These are phyloP conservation scores for Phragmatobia fuliginosa DNA, from an alignment of 2,888 invertebrate species.

Conservation along the genomic window DNA sequence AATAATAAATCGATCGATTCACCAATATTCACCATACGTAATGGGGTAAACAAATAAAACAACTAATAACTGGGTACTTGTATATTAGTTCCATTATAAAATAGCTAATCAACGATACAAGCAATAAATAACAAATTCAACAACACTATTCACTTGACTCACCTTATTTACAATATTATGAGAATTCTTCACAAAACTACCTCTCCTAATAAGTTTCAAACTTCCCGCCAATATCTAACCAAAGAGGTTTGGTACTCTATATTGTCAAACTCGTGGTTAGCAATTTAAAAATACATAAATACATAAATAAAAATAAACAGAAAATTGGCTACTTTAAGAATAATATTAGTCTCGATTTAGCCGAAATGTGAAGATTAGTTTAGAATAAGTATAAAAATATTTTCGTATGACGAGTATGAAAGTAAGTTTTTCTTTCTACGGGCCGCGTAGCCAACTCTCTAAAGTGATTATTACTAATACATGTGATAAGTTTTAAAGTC, in stretches of 20 bases:
- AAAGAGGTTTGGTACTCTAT: constrained; percentile 31
- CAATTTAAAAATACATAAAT: constrained; percentile 21
- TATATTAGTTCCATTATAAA: constrained; percentile 81
- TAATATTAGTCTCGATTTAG: neutral
- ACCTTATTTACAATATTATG: constrained; percentile 72
- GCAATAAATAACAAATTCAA: constrained; percentile 83
- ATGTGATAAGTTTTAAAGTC: constrained; percentile 38
- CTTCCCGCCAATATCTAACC: constrained; percentile 24
- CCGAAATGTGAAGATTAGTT: neutral
- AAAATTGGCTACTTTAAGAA: constrained; percentile 20
- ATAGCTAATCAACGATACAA: constrained; percentile 79
- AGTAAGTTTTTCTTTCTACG: too few species aligned
- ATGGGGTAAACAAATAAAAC: constrained; percentile 60
- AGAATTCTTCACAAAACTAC: constrained; percentile 61
- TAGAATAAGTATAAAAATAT: too few species aligned
- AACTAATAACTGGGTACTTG: constrained; percentile 68
- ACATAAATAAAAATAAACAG: constrained; percentile 17
- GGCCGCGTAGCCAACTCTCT: constrained; percentile 27
- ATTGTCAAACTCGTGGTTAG: constrained; percentile 41
- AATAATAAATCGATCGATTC: too few species aligned
- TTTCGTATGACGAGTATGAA: too few species aligned
- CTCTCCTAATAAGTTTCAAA: constrained; percentile 23
- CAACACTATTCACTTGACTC: constrained; percentile 76
- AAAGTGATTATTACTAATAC: constrained; percentile 29
- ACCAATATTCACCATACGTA: neutral